phyloP scores from a whole-genome alignment of 1,140 invertebrate genomes.

The Leptopilina clavipes region DNA sequence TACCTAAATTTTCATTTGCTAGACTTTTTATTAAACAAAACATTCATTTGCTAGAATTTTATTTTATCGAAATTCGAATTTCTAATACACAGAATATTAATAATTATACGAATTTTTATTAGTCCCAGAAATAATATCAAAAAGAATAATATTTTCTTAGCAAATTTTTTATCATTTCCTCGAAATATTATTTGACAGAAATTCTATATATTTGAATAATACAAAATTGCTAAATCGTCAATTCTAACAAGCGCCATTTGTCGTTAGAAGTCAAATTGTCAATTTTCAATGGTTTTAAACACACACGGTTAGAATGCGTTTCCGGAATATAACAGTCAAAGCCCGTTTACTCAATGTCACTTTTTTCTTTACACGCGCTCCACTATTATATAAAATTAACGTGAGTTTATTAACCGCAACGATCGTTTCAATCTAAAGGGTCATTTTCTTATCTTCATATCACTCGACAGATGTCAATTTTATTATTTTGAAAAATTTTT shows the following conservation, averaged over 20 bases:
- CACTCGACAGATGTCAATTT: not conserved
- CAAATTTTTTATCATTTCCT: no score
- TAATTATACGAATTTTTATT: no score
- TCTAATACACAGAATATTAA: no score
- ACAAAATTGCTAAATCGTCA: not conserved
- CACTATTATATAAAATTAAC: not conserved
- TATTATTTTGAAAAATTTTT: no score
- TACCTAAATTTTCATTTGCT: no score
- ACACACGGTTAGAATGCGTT: not conserved
- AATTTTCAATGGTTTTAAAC: not conserved
- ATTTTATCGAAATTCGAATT: no score
- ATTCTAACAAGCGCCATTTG: not conserved
- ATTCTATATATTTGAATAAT: no score
- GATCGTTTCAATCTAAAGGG: conserved; percentile 1
- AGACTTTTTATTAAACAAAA: no score
- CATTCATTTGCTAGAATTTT: no score
- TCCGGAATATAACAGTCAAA: conserved; percentile 15
- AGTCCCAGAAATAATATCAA: no score
- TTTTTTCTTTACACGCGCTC: conserved; percentile 13
- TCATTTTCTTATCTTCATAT: not conserved
- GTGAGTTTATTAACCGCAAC: conserved; percentile 18
- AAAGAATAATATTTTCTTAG: no score
- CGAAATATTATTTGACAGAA: no score
- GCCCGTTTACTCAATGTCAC: conserved; percentile 23
- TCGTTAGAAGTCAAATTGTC: not conserved